Evolutionary conservation across 92 coral and sea anemone genomes (phyloP).

Genomic region (Porites cylindrica): DNA sequence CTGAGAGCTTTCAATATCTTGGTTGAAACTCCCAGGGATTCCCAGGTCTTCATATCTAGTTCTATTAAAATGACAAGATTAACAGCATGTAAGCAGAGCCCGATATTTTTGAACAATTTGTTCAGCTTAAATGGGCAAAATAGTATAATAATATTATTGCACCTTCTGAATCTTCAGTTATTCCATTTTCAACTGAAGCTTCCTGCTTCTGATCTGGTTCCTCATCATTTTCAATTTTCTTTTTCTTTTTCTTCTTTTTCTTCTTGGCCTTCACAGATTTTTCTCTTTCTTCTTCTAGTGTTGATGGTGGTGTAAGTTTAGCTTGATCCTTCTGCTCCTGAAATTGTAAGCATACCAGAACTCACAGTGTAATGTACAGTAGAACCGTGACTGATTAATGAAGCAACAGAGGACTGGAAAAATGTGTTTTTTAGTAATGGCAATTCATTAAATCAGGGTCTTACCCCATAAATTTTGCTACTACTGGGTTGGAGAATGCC

Average conservation of each 20-base stretch:
- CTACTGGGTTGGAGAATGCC: too few species aligned
- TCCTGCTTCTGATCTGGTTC: not conserved
- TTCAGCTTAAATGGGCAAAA: too few species aligned
- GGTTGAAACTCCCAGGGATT: constrained; percentile 78
- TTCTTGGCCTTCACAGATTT: constrained; percentile 51
- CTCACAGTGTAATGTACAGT: not conserved
- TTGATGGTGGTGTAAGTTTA: not conserved
- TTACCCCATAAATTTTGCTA: too few species aligned
- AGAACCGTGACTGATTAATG: not conserved
- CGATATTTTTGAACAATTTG: not conserved
- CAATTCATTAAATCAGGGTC: too few species aligned
- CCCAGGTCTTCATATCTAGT: constrained; percentile 81
- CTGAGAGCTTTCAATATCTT: constrained; percentile 67
- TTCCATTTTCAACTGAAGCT: not conserved
- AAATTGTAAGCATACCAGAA: not conserved
- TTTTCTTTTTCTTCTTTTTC: constrained; percentile 54
- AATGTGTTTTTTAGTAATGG: too few species aligned
- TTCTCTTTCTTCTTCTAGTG: constrained; percentile 25
- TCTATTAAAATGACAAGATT: not conserved
- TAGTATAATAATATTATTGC: too few species aligned
- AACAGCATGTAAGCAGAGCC: not conserved
- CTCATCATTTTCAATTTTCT: constrained; percentile 41
- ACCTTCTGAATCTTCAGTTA: constrained; percentile 29
- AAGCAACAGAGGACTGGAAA: not conserved
- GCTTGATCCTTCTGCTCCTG: not conserved